Percentiles rank a stretch among this genome's conserved stretches.
These are phyloP conservation scores for Phengaris arion DNA, from an alignment of 2,888 invertebrate genomes.

Conservation along the genomic window DNA sequence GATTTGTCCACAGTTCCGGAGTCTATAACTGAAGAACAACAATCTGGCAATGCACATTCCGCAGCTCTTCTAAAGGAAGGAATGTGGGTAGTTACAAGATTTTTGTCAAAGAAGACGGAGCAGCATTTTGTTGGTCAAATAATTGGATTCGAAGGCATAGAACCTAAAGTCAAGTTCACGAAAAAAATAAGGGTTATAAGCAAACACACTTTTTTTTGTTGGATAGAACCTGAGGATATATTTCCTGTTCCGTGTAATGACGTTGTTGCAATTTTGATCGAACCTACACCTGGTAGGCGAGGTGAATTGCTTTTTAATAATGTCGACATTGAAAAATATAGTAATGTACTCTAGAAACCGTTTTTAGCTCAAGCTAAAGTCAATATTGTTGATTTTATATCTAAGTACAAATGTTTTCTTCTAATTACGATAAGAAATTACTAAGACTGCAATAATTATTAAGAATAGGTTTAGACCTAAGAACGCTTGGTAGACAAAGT, in stretches of 20 bases:
- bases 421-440: no score
- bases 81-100: neutral
- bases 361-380: neutral
- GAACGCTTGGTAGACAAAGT: no score
- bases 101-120: slow-evolving; percentile 1
- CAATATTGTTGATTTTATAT: neutral
- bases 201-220: slow-evolving; percentile 15
- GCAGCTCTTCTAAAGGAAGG: neutral
- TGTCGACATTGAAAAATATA: neutral
- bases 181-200: slow-evolving; percentile 7
- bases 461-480: no score
- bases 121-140: slow-evolving; percentile 17
- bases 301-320: slow-evolving; percentile 23
- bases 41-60: neutral
- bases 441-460: no score
- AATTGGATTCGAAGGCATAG: slow-evolving; percentile 15
- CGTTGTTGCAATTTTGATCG: slow-evolving; percentile 20
- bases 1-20: neutral
- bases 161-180: slow-evolving; percentile 22
- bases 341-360: neutral
- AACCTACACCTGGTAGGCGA: slow-evolving; percentile 23
- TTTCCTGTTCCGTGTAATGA: slow-evolving; percentile 20
- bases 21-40: neutral
- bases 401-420: no score
- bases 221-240: slow-evolving; percentile 25